Evolutionary conservation across 2,888 invertebrate genomes (phyloP).

Genomic region (Meiosimyza decipiens): DNA sequence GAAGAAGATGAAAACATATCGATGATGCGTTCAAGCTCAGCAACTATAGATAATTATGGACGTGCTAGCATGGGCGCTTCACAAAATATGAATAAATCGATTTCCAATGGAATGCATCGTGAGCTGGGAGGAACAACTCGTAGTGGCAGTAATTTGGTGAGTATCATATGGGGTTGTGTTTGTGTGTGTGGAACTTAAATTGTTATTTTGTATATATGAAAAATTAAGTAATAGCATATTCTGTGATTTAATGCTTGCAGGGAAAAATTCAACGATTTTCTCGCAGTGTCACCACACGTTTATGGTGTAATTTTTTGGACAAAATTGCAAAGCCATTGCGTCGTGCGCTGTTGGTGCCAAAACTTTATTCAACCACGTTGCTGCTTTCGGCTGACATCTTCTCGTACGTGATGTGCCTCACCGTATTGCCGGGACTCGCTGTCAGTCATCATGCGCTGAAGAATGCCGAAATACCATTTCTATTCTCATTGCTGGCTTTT

Average conservation of each 20-base stretch:
- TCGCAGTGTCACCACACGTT: slow-evolving; percentile 56
- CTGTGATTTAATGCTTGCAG: slow-evolving; percentile 36
- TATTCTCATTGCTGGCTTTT: slow-evolving; percentile 65
- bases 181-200: background rate
- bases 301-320: slow-evolving; percentile 60
- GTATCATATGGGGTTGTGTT: slow-evolving; percentile 12
- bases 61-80: slow-evolving; percentile 51
- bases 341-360: slow-evolving; percentile 61
- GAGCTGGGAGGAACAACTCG: slow-evolving; percentile 14
- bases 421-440: slow-evolving; percentile 63
- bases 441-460: slow-evolving; percentile 64
- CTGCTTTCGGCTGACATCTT: slow-evolving; percentile 63
- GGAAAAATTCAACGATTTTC: slow-evolving; percentile 61
- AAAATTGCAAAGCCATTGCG: slow-evolving; percentile 60
- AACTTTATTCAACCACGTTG: slow-evolving; percentile 63
- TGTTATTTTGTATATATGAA: background rate
- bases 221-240: no score
- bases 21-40: slow-evolving; percentile 62
- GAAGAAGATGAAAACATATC: slow-evolving; percentile 65
- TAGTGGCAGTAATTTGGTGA: slow-evolving; percentile 46
- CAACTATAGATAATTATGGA: slow-evolving; percentile 62
- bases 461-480: slow-evolving; percentile 65
- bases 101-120: slow-evolving; percentile 50
- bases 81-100: slow-evolving; percentile 53
- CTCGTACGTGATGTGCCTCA: slow-evolving; percentile 66